A percentile compares a stretch with the other conserved stretches of the same genome.
These are phyloP conservation scores for Pangasius macronema DNA, from an alignment of 2,797 vertebrate genomes.

Conservation along the genomic window DNA sequence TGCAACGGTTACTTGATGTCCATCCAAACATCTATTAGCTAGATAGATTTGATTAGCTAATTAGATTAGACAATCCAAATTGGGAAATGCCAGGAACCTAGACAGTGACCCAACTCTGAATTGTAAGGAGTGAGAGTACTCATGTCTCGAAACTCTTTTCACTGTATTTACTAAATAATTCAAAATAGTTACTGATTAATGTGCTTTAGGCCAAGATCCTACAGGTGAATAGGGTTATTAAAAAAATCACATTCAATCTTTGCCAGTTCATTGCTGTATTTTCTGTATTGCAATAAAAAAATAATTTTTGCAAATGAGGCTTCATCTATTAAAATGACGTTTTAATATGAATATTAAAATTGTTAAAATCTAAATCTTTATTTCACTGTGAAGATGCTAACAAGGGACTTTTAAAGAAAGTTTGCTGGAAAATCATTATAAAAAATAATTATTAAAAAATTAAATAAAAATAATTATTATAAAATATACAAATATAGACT, in stretches of 20 bases:
- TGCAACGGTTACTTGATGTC: background rate
- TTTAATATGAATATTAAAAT: no score
- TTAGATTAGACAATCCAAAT: background rate
- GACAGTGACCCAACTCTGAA: no score
- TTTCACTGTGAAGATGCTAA: background rate
- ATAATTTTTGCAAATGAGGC: background rate
- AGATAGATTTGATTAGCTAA: background rate
- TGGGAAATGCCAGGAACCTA: no score
- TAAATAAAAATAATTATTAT: no score
- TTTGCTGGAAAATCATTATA: no score
- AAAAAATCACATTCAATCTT: background rate
- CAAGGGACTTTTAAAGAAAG: background rate
- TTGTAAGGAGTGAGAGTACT: no score
- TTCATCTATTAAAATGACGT: background rate
- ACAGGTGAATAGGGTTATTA: background rate
- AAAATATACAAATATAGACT: no score
- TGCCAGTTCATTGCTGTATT: background rate
- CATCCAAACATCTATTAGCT: background rate
- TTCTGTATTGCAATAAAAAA: background rate
- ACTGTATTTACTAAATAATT: background rate
- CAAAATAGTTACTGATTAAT: background rate
- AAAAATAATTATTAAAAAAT: no score
- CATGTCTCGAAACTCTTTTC: no score
- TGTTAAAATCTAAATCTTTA: background rate
- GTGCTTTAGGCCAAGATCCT: background rate